These are phyloP conservation scores for Phlogophora meticulosa DNA, from an alignment of 2,888 invertebrate species.

Conservation along the genomic window DNA sequence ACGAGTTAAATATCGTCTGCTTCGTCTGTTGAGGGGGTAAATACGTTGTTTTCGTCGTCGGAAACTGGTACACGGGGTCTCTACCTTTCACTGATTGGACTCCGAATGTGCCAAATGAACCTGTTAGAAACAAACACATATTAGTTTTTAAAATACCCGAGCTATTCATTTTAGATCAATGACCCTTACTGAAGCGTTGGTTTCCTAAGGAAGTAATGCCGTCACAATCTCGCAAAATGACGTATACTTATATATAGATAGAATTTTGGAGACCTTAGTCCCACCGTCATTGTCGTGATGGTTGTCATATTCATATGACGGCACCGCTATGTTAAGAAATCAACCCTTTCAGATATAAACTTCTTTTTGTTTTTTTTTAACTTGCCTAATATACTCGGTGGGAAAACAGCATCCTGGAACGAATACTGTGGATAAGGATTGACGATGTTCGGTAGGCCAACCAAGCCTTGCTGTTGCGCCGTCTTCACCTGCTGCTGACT, in stretches of 20 bases:
- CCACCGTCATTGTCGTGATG: neutral
- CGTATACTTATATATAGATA: no score
- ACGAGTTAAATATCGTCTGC: constrained; percentile 85
- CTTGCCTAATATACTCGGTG: constrained; percentile 86
- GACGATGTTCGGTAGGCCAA: constrained; percentile 71
- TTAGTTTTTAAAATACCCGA: neutral
- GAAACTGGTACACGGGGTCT: constrained; percentile 84
- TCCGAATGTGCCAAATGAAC: constrained; percentile 92
- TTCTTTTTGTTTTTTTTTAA: no score
- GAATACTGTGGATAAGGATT: constrained; percentile 82
- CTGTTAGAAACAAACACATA: constrained; percentile 74
- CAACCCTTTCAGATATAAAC: neutral
- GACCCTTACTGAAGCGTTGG: no score
- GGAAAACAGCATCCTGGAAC: constrained; percentile 82
- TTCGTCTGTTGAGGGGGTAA: constrained; percentile 83
- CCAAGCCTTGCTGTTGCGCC: constrained; percentile 82
- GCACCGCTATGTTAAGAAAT: neutral
- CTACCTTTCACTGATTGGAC: constrained; percentile 90
- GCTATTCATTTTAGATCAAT: no score
- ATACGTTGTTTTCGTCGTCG: constrained; percentile 84
- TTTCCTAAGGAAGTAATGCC: neutral
- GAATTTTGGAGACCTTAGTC: no score
- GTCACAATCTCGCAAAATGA: no score
- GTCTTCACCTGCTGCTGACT: constrained; percentile 86
- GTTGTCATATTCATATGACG: no score